Percentiles rank a stretch among this genome's conserved stretches.
These are phyloP conservation scores for Lordiphosa clarofinis DNA, from an alignment of 1,140 invertebrate genomes.

Conservation along the genomic window DNA sequence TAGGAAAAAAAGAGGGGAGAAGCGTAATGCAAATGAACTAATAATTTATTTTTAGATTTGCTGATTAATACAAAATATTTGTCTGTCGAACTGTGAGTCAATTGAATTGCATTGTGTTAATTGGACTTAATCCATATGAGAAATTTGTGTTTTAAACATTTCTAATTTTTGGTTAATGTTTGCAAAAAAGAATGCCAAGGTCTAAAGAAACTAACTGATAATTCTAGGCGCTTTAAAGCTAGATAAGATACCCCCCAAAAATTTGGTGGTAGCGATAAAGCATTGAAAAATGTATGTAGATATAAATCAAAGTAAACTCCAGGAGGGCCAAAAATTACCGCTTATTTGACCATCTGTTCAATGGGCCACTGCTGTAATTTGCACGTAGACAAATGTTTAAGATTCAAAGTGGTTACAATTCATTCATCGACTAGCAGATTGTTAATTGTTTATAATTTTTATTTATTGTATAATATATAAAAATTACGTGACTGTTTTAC, in stretches of 20 bases:
- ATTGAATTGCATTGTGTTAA: constrained; percentile 30
- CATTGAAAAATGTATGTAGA: constrained; percentile 11
- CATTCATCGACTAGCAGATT: constrained; percentile 24
- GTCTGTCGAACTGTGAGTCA: constrained; percentile 36
- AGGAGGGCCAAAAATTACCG: background rate
- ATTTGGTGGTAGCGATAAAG: constrained; percentile 19
- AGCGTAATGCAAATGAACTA: constrained; percentile 37
- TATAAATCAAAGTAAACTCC: background rate
- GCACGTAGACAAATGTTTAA: constrained; percentile 48
- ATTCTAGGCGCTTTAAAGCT: constrained; percentile 27
- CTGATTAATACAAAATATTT: constrained; percentile 57
- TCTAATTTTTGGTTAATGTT: too few species aligned
- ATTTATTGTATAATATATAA: constrained; percentile 13
- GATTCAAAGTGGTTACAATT: constrained; percentile 45
- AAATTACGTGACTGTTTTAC: constrained; percentile 30
- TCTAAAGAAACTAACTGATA: constrained; percentile 7
- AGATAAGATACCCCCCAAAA: constrained; percentile 3
- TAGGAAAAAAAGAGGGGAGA: background rate
- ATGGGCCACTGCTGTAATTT: constrained; percentile 9
- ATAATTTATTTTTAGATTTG: constrained; percentile 62
- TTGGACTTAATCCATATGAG: constrained; percentile 8
- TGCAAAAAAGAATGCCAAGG: too few species aligned
- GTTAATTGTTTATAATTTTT: constrained; percentile 48
- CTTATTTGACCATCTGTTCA: constrained; percentile 24
- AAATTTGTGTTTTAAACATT: background rate